Evolutionary conservation across 2,113 vertebrate genomes (phyloP).

Genomic region (Leptobrachium leishanense): DNA sequence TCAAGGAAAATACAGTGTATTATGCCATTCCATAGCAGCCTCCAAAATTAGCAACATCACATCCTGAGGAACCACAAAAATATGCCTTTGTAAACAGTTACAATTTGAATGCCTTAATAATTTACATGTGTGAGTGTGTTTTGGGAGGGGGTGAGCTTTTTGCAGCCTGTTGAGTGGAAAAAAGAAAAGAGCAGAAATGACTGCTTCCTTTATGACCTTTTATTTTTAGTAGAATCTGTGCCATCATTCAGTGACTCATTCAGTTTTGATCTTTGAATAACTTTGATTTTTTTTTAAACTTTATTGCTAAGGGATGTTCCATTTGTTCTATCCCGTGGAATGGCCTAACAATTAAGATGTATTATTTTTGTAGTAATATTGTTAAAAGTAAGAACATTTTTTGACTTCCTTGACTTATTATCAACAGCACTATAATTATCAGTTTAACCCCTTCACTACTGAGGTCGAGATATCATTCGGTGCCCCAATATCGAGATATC

Average conservation of each 20-base stretch:
- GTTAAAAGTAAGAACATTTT: neutral
- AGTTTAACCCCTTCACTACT: too few species aligned
- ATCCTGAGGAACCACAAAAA: slow-evolving; percentile 40
- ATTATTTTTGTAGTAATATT: neutral
- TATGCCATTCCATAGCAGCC: slow-evolving; percentile 8
- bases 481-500: too few species aligned
- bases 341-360: neutral
- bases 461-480: too few species aligned
- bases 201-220: slow-evolving; percentile 23
- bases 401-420: too few species aligned
- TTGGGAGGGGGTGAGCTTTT: slow-evolving; percentile 3
- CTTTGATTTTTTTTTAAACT: neutral
- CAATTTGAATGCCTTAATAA: slow-evolving; percentile 18
- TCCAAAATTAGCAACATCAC: slow-evolving; percentile 29
- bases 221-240: slow-evolving; percentile 6
- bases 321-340: neutral
- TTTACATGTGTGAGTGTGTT: slow-evolving; percentile 26
- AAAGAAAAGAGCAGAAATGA: slow-evolving; percentile 19
- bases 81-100: slow-evolving; percentile 36
- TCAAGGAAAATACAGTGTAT: slow-evolving; percentile 15
- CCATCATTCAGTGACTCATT: slow-evolving; percentile 27
- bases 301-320: neutral
- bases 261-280: slow-evolving; percentile 6
- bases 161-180: slow-evolving; percentile 1
- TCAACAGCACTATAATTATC: too few species aligned